Evolutionary conservation across 2,113 vertebrate species (phyloP).

Genomic region (Pyxicephalus adspersus): DNA sequence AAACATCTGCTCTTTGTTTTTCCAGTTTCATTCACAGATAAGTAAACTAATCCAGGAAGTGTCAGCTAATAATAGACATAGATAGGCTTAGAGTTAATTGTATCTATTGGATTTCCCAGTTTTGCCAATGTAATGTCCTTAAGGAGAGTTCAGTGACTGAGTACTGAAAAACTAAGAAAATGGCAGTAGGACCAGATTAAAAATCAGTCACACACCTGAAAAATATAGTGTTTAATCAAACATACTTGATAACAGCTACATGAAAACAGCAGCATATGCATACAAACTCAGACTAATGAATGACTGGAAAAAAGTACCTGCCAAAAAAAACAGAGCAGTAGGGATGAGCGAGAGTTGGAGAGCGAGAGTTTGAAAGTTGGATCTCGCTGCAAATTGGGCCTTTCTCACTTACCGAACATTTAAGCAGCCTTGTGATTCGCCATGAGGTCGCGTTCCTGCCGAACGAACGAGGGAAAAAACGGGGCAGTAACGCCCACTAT

Average conservation of each 20-base stretch:
- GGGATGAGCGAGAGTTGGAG: too few relatives aligned
- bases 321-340: too few relatives aligned
- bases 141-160: background rate
- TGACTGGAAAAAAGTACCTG: too few relatives aligned
- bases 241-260: too few relatives aligned
- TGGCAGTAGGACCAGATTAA: background rate
- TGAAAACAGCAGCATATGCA: background rate
- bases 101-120: conserved; percentile 44
- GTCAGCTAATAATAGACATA: conserved; percentile 19
- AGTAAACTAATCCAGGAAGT: conserved; percentile 38
- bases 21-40: conserved; percentile 27
- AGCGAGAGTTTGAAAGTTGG: too few relatives aligned
- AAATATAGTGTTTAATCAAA: background rate
- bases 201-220: background rate
- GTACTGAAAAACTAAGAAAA: background rate
- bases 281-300: too few relatives aligned
- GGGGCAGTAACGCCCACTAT: too few relatives aligned
- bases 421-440: too few relatives aligned
- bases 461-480: too few relatives aligned
- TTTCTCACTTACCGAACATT: too few relatives aligned
- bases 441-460: too few relatives aligned
- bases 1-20: background rate
- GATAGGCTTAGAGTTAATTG: conserved; percentile 24
- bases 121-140: conserved; percentile 9
- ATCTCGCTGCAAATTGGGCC: too few relatives aligned